A percentile compares a stretch with the other conserved stretches of the same genome.
Conservation (phyloP, 2,113 vertebrate genomes). For the Boulengeromyrus knoepffleri region DNA sequence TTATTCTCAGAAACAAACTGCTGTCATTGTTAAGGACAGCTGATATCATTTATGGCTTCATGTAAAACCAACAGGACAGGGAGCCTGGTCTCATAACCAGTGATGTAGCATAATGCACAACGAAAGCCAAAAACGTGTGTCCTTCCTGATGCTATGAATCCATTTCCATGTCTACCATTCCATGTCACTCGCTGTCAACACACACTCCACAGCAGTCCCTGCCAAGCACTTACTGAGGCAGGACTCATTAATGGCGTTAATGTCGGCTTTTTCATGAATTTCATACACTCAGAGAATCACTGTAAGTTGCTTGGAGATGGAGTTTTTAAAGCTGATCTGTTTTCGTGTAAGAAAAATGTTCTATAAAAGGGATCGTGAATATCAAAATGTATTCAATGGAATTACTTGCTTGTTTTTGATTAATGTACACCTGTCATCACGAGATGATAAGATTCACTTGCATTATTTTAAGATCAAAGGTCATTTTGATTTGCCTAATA, state of each 20-base stretch:
- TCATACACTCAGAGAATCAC: not conserved
- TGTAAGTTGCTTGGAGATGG: not conserved
- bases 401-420: not conserved
- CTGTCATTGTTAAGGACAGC: not conserved
- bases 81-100: not conserved
- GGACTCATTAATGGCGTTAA: not conserved
- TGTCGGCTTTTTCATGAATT: not conserved
- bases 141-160: not conserved
- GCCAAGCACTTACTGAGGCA: not conserved
- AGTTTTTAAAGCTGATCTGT: not conserved
- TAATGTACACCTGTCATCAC: not conserved
- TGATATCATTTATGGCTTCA: not conserved
- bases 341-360: not conserved
- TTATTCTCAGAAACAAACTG: not conserved
- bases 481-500: not conserved
- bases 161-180: not conserved
- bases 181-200: not conserved
- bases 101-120: not conserved
- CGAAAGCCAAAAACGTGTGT: not conserved
- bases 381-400: not conserved
- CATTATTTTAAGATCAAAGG: not conserved
- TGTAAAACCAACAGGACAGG: not conserved
- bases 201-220: not conserved
- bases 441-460: not conserved
- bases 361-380: not conserved